phyloP scores from a whole-genome alignment of 2,888 invertebrate genomes.

The Hofmannophila pseudospretella region DNA sequence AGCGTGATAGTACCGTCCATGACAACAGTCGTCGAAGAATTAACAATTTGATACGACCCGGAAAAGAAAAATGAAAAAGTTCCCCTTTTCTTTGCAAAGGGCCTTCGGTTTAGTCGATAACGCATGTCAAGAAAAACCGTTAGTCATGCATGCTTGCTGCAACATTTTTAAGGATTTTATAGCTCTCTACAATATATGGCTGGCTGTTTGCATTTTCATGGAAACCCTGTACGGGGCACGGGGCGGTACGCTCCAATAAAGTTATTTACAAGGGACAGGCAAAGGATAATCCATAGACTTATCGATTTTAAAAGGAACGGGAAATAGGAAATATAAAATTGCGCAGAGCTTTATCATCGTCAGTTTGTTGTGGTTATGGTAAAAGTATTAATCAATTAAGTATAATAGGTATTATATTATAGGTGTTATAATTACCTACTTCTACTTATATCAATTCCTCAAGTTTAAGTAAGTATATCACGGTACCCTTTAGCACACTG shows the following conservation, averaged over 20 bases:
- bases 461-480: no score
- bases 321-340: no score
- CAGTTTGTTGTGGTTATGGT: no score
- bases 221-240: conserved; percentile 17
- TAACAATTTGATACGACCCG: conserved; percentile 34
- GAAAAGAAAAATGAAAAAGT: conserved; percentile 42
- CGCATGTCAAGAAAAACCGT: conserved; percentile 37
- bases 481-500: no score
- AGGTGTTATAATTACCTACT: no score
- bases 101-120: conserved; percentile 70
- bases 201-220: conserved; percentile 12
- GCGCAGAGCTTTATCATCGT: no score
- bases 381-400: no score
- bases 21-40: conserved; percentile 49
- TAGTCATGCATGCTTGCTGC: conserved; percentile 30
- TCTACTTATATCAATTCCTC: no score
- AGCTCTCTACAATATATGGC: conserved; percentile 6
- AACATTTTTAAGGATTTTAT: conserved; percentile 12
- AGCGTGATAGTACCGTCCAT: conserved; percentile 50
- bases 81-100: conserved; percentile 56
- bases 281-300: not conserved
- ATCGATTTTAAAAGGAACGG: no score
- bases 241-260: conserved; percentile 11
- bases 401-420: no score
- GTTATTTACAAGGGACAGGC: not conserved